A percentile compares a stretch with the other conserved stretches of the same genome.
Evolutionary conservation across 2,797 vertebrate genomes (phyloP).

Genomic region (Anguilla obscura): DNA sequence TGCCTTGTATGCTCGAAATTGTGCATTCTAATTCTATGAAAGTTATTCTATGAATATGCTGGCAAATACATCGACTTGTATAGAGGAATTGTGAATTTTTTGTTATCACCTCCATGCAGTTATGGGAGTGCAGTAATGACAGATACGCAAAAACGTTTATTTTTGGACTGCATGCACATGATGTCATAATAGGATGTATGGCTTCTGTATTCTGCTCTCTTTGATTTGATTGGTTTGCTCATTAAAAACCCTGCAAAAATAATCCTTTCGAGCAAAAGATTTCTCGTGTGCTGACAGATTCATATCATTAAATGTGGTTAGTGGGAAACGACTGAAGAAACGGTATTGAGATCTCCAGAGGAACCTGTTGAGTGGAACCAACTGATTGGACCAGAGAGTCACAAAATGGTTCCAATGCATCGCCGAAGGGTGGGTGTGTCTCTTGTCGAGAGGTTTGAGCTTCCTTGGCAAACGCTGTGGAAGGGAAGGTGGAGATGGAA

Average conservation of each 20-base stretch:
- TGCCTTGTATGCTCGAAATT: not conserved
- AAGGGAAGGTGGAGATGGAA: not conserved
- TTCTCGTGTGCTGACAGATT: constrained; percentile 30
- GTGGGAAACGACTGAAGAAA: constrained; percentile 35
- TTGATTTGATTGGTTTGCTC: constrained; percentile 24
- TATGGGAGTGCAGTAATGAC: not conserved
- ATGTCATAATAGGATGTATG: not conserved
- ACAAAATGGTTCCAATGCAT: constrained; percentile 34
- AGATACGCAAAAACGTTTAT: not conserved
- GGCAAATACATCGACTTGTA: not conserved
- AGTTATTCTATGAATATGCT: not conserved
- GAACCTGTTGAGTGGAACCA: constrained; percentile 47
- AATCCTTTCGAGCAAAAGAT: constrained; percentile 34
- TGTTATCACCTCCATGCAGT: not conserved
- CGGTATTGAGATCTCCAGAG: constrained; percentile 44
- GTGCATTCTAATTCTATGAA: not conserved
- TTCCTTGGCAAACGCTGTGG: not conserved
- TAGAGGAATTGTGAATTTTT: not conserved
- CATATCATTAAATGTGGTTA: constrained; percentile 25
- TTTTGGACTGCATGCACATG: not conserved
- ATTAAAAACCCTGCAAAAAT: constrained; percentile 19
- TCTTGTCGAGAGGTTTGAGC: constrained; percentile 27
- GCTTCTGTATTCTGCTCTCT: constrained; percentile 20
- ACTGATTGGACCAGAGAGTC: constrained; percentile 47
- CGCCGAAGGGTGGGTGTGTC: constrained; percentile 44